Conservation (phyloP, 2,113 vertebrate genomes). For the Bombycilla garrulus region DNA sequence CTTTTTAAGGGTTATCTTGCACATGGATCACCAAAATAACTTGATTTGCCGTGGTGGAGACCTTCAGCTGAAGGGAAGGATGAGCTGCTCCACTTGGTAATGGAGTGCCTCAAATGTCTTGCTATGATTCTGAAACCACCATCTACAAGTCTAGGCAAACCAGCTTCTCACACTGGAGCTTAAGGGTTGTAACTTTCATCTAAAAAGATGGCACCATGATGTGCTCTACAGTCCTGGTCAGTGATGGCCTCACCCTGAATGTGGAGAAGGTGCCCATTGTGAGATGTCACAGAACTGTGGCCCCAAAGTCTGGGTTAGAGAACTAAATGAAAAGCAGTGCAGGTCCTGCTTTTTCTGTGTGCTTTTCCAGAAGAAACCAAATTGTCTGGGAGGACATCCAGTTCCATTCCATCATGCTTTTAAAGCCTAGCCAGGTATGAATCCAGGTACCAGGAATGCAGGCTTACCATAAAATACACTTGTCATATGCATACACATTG, state of each 20-base stretch:
- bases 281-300: background rate
- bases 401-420: background rate
- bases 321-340: background rate
- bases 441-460: conserved; percentile 3
- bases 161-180: background rate
- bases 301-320: background rate
- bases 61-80: background rate
- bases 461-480: background rate
- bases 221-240: background rate
- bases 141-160: background rate
- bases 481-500: background rate
- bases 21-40: background rate
- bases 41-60: background rate
- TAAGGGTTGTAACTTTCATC: background rate
- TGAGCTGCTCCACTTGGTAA: background rate
- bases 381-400: background rate
- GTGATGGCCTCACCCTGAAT: background rate
- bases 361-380: background rate
- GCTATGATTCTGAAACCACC: background rate
- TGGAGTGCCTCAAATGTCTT: background rate
- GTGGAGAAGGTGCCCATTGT: background rate
- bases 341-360: background rate
- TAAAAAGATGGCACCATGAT: background rate
- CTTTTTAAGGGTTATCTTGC: background rate
- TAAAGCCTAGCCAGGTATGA: conserved; percentile 24